Conservation (phyloP, 2,113 vertebrate species). For the Emydocephalus ijimae region DNA sequence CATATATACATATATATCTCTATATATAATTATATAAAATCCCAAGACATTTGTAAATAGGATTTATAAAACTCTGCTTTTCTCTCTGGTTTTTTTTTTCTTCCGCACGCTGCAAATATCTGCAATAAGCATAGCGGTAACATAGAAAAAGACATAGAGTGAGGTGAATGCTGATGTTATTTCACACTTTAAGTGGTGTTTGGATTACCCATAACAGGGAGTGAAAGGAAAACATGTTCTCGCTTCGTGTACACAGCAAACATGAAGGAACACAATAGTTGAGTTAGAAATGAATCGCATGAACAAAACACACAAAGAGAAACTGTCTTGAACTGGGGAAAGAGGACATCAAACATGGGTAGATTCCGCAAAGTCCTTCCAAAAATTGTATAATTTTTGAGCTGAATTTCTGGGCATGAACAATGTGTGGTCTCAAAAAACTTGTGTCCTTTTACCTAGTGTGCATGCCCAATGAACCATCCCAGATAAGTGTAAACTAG, state of each 20-base stretch:
- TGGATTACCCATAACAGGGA: not conserved
- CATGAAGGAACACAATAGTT: not conserved
- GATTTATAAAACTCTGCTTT: not conserved
- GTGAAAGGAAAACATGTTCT: not conserved
- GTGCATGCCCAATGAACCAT: too few relatives aligned
- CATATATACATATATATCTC: too few relatives aligned
- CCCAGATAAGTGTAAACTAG: too few relatives aligned
- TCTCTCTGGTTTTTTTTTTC: not conserved
- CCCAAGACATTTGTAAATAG: not conserved
- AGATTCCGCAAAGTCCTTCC: too few relatives aligned
- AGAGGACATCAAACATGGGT: not conserved
- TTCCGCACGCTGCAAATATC: not conserved
- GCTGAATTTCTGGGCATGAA: too few relatives aligned
- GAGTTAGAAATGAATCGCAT: not conserved
- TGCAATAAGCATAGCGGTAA: not conserved
- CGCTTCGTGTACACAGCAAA: not conserved
- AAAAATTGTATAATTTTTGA: too few relatives aligned
- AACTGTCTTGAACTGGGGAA: not conserved
- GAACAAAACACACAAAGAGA: not conserved
- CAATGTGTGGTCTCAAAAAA: too few relatives aligned
- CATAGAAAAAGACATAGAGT: not conserved
- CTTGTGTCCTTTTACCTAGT: too few relatives aligned
- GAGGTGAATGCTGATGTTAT: not conserved
- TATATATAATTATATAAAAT: too few relatives aligned
- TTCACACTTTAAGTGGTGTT: not conserved